Conservation (phyloP, 2,888 invertebrate species). For the Eupithecia abbreviata region DNA sequence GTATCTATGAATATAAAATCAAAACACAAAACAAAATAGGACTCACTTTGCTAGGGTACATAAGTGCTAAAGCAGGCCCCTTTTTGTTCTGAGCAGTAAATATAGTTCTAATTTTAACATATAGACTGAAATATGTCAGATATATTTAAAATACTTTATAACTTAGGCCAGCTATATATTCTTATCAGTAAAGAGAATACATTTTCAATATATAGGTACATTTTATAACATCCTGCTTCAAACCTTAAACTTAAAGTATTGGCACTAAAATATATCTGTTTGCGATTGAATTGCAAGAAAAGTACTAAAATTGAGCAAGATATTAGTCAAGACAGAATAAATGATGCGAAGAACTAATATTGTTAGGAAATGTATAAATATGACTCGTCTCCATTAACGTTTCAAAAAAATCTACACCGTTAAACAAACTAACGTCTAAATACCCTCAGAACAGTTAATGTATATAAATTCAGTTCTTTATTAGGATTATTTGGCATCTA, state of each 20-base stretch:
- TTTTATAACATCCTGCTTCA: slow-evolving; percentile 59
- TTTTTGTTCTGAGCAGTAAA: not conserved
- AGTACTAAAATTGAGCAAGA: slow-evolving; percentile 62
- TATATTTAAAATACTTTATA: slow-evolving; percentile 68
- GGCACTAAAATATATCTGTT: slow-evolving; percentile 78
- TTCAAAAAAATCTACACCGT: slow-evolving; percentile 58
- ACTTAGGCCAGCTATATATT: slow-evolving; percentile 78
- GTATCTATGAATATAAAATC: slow-evolving; percentile 45
- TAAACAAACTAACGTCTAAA: slow-evolving; percentile 77
- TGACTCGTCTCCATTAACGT: slow-evolving; percentile 53
- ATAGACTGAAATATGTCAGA: slow-evolving; percentile 52
- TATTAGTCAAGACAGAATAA: slow-evolving; percentile 42
- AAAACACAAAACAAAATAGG: not conserved
- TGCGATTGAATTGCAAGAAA: slow-evolving; percentile 55
- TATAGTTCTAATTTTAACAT: slow-evolving; percentile 36
- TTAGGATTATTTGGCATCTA: slow-evolving; percentile 84
- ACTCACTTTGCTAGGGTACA: not conserved
- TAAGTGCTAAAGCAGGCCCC: not conserved
- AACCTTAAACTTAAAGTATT: slow-evolving; percentile 72
- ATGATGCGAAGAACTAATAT: slow-evolving; percentile 40
- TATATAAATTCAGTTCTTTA: slow-evolving; percentile 84
- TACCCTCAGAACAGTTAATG: slow-evolving; percentile 83
- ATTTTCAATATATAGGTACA: slow-evolving; percentile 56
- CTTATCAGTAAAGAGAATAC: slow-evolving; percentile 58
- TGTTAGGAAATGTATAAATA: slow-evolving; percentile 52